Conservation (phyloP, 2,797 vertebrate species). For the Malacoraja senta region DNA sequence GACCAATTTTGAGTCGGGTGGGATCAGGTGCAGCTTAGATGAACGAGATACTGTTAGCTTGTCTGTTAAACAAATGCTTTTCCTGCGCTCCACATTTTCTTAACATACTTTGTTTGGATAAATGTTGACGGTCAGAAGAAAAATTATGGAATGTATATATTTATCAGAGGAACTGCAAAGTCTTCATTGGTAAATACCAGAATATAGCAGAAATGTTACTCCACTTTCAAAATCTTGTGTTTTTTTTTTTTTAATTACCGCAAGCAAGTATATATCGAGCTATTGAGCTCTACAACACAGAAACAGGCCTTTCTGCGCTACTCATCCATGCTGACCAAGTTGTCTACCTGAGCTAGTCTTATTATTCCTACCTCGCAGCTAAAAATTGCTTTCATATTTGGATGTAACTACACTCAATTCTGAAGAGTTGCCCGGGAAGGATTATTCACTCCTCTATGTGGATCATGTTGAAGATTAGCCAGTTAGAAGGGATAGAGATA, state of each 20-base stretch:
- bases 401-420: neutral
- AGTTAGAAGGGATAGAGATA: neutral
- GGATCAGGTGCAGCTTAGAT: neutral
- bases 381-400: neutral
- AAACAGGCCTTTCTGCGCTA: too few relatives aligned
- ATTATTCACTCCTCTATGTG: neutral
- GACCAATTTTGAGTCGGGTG: neutral
- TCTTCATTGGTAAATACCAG: neutral
- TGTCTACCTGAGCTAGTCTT: too few relatives aligned
- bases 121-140: neutral
- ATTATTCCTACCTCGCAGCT: too few relatives aligned
- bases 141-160: neutral
- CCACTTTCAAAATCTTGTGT: neutral
- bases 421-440: neutral
- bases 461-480: neutral
- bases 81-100: neutral
- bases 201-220: neutral
- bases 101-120: neutral
- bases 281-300: too few relatives aligned
- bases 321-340: too few relatives aligned
- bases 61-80: neutral
- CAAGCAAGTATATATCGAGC: neutral
- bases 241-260: neutral
- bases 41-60: neutral
- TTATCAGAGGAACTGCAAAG: neutral